phyloP scores from a whole-genome alignment of 2,113 vertebrate species.

The Cyphomyrus discorhynchus region DNA sequence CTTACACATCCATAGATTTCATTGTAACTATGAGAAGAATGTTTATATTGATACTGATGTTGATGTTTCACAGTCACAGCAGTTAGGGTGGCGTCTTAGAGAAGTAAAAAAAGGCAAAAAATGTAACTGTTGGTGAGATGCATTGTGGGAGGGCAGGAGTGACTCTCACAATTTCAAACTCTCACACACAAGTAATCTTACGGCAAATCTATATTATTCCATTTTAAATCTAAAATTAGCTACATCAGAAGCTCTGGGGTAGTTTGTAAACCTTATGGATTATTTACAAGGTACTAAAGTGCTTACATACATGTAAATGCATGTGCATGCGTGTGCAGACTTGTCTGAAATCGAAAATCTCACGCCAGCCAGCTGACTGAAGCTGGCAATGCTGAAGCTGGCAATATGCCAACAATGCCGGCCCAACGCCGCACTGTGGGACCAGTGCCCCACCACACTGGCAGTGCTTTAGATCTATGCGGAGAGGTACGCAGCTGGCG shows the following conservation, averaged over 20 bases:
- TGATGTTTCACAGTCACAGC: neutral
- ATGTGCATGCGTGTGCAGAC: neutral
- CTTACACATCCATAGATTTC: neutral
- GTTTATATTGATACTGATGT: neutral
- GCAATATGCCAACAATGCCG: neutral
- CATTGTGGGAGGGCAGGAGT: neutral
- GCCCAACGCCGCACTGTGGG: neutral
- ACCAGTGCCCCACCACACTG: neutral
- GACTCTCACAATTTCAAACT: no score
- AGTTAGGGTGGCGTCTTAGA: neutral
- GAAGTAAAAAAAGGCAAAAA: neutral
- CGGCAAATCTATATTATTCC: no score
- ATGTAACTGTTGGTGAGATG: neutral
- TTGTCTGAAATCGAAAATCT: neutral
- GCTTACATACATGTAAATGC: neutral
- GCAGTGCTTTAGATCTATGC: neutral
- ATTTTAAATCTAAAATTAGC: no score
- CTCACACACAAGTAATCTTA: no score
- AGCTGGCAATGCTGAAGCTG: neutral
- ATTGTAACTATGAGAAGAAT: neutral
- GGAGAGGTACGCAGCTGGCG: neutral
- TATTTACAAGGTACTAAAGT: neutral
- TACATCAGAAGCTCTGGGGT: no score
- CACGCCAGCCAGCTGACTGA: no score
- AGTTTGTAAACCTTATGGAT: neutral